Conservation (phyloP, 2,888 invertebrate species). For the Melanophora roralis region DNA sequence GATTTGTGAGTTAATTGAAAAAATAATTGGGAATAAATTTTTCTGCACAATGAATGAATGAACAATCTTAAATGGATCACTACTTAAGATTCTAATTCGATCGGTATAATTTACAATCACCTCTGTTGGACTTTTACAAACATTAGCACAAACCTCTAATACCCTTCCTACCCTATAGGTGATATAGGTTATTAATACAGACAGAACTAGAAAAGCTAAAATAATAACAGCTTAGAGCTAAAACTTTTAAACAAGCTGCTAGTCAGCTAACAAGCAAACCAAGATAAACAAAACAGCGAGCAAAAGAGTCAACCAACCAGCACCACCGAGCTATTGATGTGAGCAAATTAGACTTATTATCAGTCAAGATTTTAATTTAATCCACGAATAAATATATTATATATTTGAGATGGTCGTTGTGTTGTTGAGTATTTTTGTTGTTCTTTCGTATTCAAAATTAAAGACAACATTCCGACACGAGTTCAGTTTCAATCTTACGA, state of each 20-base stretch:
- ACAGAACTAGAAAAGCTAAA: too few relatives aligned
- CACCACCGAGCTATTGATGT: slow-evolving; percentile 3
- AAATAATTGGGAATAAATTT: too few relatives aligned
- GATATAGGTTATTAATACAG: too few relatives aligned
- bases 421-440: slow-evolving; percentile 12
- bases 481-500: slow-evolving; percentile 68
- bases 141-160: too few relatives aligned
- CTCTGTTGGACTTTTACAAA: too few relatives aligned
- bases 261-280: neutral
- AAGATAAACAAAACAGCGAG: neutral
- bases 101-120: too few relatives aligned
- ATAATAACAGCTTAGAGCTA: slow-evolving; percentile 4
- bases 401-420: slow-evolving; percentile 22
- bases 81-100: too few relatives aligned
- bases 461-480: slow-evolving; percentile 61
- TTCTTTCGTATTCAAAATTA: slow-evolving; percentile 60
- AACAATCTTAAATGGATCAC: too few relatives aligned
- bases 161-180: too few relatives aligned
- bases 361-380: slow-evolving; percentile 36
- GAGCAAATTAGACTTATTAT: slow-evolving; percentile 49
- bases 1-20: too few relatives aligned
- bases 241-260: neutral
- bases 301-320: neutral
- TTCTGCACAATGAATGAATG: too few relatives aligned
- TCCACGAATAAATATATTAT: slow-evolving; percentile 2